phyloP scores from a whole-genome alignment of 2,113 vertebrate species.

The Aplodontia rufa region DNA sequence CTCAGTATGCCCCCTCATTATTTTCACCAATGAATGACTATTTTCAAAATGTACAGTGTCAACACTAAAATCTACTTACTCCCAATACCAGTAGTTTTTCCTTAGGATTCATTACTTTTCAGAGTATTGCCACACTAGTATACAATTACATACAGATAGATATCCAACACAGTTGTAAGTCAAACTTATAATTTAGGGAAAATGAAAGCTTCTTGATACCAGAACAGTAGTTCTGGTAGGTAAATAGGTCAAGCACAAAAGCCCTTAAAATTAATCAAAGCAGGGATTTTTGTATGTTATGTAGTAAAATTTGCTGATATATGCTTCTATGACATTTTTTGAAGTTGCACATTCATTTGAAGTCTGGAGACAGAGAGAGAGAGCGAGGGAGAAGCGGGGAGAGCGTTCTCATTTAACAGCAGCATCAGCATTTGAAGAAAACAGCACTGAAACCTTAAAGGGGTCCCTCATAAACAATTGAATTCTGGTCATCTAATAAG shows the following conservation, averaged over 20 bases:
- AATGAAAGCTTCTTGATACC: background rate
- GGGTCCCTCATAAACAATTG: background rate
- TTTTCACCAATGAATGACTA: background rate
- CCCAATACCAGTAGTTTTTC: background rate
- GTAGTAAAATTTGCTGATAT: background rate
- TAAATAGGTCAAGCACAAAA: background rate
- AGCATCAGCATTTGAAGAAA: background rate
- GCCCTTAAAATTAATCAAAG: background rate
- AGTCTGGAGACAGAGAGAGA: no score
- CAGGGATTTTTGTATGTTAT: no score
- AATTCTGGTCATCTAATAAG: background rate
- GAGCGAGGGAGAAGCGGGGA: no score
- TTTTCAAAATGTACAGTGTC: background rate
- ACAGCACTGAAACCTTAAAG: background rate
- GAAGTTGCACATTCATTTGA: background rate
- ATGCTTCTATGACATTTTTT: background rate
- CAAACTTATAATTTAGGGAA: background rate
- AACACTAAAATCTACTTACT: background rate
- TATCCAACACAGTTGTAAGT: background rate
- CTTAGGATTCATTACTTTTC: background rate
- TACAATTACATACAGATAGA: no score
- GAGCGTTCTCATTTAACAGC: background rate
- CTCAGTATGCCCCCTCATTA: background rate
- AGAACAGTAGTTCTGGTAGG: background rate
- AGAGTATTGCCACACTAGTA: background rate